phyloP scores from a whole-genome alignment of 2,797 vertebrate genomes.

The Loriculus beryllinus region DNA sequence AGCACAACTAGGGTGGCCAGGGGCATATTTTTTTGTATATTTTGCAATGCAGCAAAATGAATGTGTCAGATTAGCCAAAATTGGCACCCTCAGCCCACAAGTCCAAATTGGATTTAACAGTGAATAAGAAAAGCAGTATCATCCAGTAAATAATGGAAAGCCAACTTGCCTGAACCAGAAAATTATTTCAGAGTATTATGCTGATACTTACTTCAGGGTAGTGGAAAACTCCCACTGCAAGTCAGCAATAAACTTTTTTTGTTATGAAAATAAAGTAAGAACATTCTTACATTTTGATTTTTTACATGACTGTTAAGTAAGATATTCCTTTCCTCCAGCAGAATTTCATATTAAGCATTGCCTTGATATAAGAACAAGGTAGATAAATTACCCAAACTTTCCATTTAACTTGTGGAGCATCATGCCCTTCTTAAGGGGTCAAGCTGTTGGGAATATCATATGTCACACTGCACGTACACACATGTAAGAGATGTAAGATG shows the following conservation, averaged over 20 bases:
- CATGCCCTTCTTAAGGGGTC: neutral
- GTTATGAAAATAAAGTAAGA: conserved; percentile 19
- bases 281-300: neutral
- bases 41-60: conserved; percentile 22
- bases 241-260: conserved; percentile 37
- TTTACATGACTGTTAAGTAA: neutral
- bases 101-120: conserved; percentile 52
- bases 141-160: conserved; percentile 38
- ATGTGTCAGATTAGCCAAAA: conserved; percentile 47
- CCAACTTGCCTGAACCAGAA: conserved; percentile 40
- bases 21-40: neutral
- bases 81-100: conserved; percentile 31
- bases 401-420: neutral
- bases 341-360: neutral
- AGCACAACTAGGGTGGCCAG: neutral
- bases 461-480: neutral
- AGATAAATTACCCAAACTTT: neutral
- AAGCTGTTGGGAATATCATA: neutral
- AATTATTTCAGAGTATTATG: conserved; percentile 29
- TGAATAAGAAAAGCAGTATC: neutral
- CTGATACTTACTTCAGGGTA: conserved; percentile 15
- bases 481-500: neutral
- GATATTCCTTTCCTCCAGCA: neutral
- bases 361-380: neutral
- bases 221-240: neutral